These are phyloP conservation scores for Bhutanitis thaidina DNA, from an alignment of 2,888 invertebrate species.

Conservation along the genomic window DNA sequence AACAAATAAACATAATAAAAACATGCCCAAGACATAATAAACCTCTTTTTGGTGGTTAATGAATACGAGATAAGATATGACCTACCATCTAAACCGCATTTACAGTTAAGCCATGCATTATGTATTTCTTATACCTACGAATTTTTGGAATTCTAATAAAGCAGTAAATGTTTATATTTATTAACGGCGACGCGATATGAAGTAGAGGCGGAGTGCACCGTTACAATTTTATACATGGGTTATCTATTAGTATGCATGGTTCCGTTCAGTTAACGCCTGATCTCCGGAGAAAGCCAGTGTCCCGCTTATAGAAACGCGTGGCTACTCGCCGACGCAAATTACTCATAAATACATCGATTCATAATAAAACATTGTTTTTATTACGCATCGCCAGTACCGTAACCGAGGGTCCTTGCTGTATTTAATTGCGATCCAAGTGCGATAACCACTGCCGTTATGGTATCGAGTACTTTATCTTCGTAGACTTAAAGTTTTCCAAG, in stretches of 20 bases:
- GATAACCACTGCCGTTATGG: constrained; percentile 38
- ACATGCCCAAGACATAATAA: constrained; percentile 36
- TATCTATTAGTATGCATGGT: constrained; percentile 67
- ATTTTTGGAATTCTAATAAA: constrained; percentile 61
- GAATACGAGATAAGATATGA: constrained; percentile 36
- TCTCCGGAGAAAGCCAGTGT: constrained; percentile 66
- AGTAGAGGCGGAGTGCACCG: constrained; percentile 61
- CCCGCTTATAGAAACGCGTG: constrained; percentile 54
- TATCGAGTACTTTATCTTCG: constrained; percentile 19
- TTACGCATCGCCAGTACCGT: constrained; percentile 43
- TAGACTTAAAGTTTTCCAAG: constrained; percentile 15
- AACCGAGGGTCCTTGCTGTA: constrained; percentile 45
- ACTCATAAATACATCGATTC: constrained; percentile 58
- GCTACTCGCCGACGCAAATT: constrained; percentile 53
- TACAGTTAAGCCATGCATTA: constrained; percentile 59
- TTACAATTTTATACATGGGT: constrained; percentile 68
- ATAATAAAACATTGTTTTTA: constrained; percentile 53
- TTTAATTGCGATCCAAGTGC: constrained; percentile 48
- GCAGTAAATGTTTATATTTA: constrained; percentile 67
- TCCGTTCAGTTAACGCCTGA: constrained; percentile 58
- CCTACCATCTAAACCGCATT: constrained; percentile 40
- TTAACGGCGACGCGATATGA: constrained; percentile 50
- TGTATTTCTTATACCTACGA: constrained; percentile 51
- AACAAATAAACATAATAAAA: constrained; percentile 31
- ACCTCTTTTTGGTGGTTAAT: constrained; percentile 34